These are phyloP conservation scores for Echinarachnius parma DNA, from an alignment of 53 echinoderm and acorn worm genomes.

Conservation along the genomic window DNA sequence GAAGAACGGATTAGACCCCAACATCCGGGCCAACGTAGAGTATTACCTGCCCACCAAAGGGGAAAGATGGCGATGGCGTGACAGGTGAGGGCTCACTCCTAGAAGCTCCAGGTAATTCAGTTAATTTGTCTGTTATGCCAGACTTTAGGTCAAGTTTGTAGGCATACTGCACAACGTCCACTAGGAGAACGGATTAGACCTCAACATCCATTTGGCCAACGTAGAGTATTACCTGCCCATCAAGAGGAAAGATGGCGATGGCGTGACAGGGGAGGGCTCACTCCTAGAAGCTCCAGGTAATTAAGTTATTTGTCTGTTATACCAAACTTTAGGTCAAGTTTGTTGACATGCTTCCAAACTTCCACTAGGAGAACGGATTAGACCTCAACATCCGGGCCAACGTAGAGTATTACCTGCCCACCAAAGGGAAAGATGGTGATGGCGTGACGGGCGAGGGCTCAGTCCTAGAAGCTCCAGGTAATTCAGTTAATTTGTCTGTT, in stretches of 20 bases:
- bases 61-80: conserved; percentile 80
- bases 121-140: too few species aligned
- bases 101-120: conserved; percentile 78
- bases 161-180: conserved; percentile 69
- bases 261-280: conserved; percentile 97
- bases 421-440: conserved; percentile 64
- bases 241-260: conserved; percentile 69
- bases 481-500: too few species aligned
- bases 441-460: conserved; percentile 98
- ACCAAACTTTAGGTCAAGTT: conserved; percentile 67
- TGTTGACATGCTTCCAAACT: conserved; percentile 74
- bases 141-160: conserved; percentile 89
- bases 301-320: neutral
- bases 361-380: conserved; percentile 89
- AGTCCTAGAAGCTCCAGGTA: conserved; percentile 83
- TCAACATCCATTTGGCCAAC: conserved; percentile 61
- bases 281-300: conserved; percentile 81
- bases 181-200: conserved; percentile 88
- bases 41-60: conserved; percentile 70
- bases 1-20: conserved; percentile 74
- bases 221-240: conserved; percentile 80
- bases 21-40: conserved; percentile 68
- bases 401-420: conserved; percentile 80
- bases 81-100: conserved; percentile 97
- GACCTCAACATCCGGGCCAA: conserved; percentile 61